Evolutionary conservation across 2,797 vertebrate species (phyloP), one percentile per base, ranked within the genome.

Genomic region (Rhadinocentrus ornatus): DNA sequence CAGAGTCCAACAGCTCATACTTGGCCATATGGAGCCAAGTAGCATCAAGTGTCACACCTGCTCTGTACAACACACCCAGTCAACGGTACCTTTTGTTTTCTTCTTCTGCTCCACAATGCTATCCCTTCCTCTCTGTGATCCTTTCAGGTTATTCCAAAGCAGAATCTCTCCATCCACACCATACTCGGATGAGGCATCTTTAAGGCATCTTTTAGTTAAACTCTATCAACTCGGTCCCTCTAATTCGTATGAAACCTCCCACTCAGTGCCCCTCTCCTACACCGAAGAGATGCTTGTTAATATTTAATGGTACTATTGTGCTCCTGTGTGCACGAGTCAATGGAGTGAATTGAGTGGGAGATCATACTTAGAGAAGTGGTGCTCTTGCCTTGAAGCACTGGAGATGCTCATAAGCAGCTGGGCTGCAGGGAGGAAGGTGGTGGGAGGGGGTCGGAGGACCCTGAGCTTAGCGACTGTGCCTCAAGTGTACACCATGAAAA

Each of bases 301-400:
- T 99, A 94, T 96, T 99, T 99, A 94, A 99, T 96, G 95, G 86
- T 1, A 31, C 95, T 93, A 96, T 98, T 99, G 96, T 98, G 93
- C 90, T 90, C 89, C 86, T 94, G 95, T 92, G 93, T 85, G 74
- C 57, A 60, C 10, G 81, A 82, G 41, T 77, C 93, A 95, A 94
- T 88, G 55, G 84, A 88, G 88, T 85, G 90, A 90, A 79, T 90
- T 91, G 76, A 92, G 82, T 82, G 85, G 53, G 86, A 88, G 87
- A 76, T 76, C 73, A 56, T 75, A 75, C 83, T 81, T 71, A 80
- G 76, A 87, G 67, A 76, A 81, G 52, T 37, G 73, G 50, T 66
- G 39, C 61, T 53, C 32, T 48, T 29, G 66, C 54, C 52, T 72
- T 20, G 70, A 68, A 70, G 70, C 29, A 22, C 56, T 31, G 59